Evolutionary conservation across 1,140 invertebrate genomes (phyloP), one percentile per base, ranked within the genome.

Genomic region (Hypsibius dujardini): DNA sequence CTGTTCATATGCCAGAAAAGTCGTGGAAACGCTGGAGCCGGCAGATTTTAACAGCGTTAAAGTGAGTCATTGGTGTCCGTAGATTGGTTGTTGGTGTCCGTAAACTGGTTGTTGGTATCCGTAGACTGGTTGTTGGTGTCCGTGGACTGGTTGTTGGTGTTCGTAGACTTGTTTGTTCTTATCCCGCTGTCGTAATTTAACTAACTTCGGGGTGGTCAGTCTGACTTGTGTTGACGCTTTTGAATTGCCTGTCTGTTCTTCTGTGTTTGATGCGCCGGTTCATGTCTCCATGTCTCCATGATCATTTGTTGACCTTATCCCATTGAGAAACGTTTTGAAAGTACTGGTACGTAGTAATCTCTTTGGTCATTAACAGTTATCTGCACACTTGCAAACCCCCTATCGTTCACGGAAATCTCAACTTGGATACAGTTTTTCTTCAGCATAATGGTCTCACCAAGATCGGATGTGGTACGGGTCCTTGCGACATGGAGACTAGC

Each of bases 381-480:
- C 88, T 99, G 83, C 95, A 98, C 88, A 95, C 91, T 83, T 97
- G 92, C 86, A 87, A 88, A 77, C 94, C 94, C 74, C 90, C 95
- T 76, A 97, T 99, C 81, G 90, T 98, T 80, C 95, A 98, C 84
- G 95, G 93, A 78, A 98, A 98, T 85, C 84, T 98, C 77, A 96
- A 94, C 77, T 97, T 93, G 85, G 95, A 98, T 86, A 97, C 95
- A 76, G 97, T 99, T 84, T 99, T 98, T 86, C 98, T 99, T 82
- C 95, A 98, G 83, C 94, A 98, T 85, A 98, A 98, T 85, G 95
- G 95, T 76, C 88, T 98, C 78, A 93, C 98, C 79, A 99, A 99
- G 85, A 98, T 99, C 81, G 95, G 95, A 78, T 95, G 90, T 84
- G 89, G 89, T 92, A 77, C 72, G 74, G 2, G 7, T 67, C 42